Percentiles rank a stretch among this genome's conserved stretches.
Conservation (phyloP, 2,888 invertebrate genomes). For the Chymomyza amoena region DNA sequence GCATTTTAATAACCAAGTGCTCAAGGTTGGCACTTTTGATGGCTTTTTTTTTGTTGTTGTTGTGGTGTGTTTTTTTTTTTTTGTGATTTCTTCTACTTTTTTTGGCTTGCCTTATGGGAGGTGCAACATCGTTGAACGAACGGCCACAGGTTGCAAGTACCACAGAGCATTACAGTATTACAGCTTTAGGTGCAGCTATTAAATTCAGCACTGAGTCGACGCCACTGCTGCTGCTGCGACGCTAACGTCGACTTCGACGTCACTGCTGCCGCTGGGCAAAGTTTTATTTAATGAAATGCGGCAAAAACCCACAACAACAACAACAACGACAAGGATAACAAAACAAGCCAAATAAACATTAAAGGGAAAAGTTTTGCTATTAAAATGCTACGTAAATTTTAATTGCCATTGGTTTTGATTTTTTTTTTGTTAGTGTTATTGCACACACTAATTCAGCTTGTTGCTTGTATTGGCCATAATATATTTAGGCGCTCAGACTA, state of each 20-base stretch:
- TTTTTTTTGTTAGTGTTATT: conserved; percentile 24
- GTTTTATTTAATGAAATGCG: conserved; percentile 74
- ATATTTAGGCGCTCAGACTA: conserved; percentile 28
- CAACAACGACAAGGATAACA: conserved; percentile 24
- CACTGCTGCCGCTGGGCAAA: conserved; percentile 51
- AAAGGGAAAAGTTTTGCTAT: conserved; percentile 70
- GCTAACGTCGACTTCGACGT: too few relatives aligned
- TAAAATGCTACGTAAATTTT: conserved; percentile 73
- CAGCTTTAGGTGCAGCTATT: conserved; percentile 66
- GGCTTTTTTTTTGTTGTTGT: conserved; percentile 58
- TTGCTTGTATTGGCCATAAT: conserved; percentile 30
- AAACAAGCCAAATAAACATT: conserved; percentile 54
- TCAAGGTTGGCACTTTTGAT: conserved; percentile 70
- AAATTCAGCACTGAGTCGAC: conserved; percentile 46
- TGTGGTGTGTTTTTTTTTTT: not conserved
- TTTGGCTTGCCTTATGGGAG: conserved; percentile 37
- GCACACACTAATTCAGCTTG: conserved; percentile 1
- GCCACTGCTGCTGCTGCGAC: not conserved
- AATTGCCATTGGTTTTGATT: conserved; percentile 41
- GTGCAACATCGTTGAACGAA: conserved; percentile 16
- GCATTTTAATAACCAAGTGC: conserved; percentile 71
- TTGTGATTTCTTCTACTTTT: not conserved
- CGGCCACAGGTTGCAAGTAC: conserved; percentile 70
- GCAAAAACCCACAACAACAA: conserved; percentile 51
- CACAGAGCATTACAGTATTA: conserved; percentile 35